Evolutionary conservation across 1,140 invertebrate genomes (phyloP).

Genomic region (Plutomurus gul): DNA sequence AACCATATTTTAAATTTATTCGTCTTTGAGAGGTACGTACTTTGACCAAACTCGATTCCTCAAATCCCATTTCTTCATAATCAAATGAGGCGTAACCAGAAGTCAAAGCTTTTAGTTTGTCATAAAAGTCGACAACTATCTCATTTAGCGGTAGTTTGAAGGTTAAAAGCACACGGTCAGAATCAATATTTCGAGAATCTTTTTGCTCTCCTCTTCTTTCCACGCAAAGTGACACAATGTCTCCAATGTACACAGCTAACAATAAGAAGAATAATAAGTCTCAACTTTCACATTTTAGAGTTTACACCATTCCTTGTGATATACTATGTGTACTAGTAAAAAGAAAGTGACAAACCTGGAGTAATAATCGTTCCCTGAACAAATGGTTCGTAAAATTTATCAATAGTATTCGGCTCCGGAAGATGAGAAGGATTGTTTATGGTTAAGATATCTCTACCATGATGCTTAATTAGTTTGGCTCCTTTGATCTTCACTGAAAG

Average conservation of each 20-base stretch:
- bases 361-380: slow-evolving; percentile 87
- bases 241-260: slow-evolving; percentile 69
- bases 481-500: slow-evolving; percentile 70
- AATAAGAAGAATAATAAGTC: slow-evolving; percentile 26
- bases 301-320: background rate
- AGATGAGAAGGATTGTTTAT: slow-evolving; percentile 85
- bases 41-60: slow-evolving; percentile 71
- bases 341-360: slow-evolving; percentile 71
- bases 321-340: no score
- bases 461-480: slow-evolving; percentile 69
- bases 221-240: slow-evolving; percentile 73
- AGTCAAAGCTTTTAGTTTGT: slow-evolving; percentile 82
- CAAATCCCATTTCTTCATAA: slow-evolving; percentile 89
- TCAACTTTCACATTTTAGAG: background rate
- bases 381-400: slow-evolving; percentile 84
- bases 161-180: slow-evolving; percentile 77
- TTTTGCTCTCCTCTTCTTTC: slow-evolving; percentile 78
- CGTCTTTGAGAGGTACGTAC: slow-evolving; percentile 60
- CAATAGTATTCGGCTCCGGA: slow-evolving; percentile 70
- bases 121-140: slow-evolving; percentile 94
- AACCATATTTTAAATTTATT: background rate
- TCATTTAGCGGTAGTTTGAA: slow-evolving; percentile 88
- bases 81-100: slow-evolving; percentile 98
- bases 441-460: slow-evolving; percentile 69
- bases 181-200: slow-evolving; percentile 77